Percentiles rank a stretch among this genome's conserved stretches.
phyloP scores from a whole-genome alignment of 2,797 vertebrate genomes.

The Cossypha dichroa region DNA sequence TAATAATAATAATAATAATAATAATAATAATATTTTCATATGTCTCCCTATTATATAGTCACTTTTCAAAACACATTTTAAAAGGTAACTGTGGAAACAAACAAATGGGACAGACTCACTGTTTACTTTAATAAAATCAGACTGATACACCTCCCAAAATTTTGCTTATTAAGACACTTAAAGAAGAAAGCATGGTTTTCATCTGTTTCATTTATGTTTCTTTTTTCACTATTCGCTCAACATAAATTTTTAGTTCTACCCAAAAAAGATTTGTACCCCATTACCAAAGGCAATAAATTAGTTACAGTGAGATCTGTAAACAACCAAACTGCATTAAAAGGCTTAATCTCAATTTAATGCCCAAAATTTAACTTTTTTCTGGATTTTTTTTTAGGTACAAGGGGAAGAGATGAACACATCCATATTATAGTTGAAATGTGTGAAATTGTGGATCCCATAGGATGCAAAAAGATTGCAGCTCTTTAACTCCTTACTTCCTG shows the following conservation, averaged over 20 bases:
- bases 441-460: not conserved
- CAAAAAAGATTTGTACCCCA: not conserved
- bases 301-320: not conserved
- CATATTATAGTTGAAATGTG: not conserved
- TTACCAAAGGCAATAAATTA: not conserved
- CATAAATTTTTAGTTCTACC: not conserved
- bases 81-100: not conserved
- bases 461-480: not conserved
- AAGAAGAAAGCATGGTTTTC: not conserved
- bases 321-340: not conserved
- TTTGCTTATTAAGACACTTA: not conserved
- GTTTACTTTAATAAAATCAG: not conserved
- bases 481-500: not conserved
- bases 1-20: not conserved
- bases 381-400: not conserved
- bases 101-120: not conserved
- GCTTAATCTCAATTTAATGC: not conserved
- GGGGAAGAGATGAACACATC: not conserved
- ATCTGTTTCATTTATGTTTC: not conserved
- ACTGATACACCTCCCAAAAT: accelerated
- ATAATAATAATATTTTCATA: not conserved
- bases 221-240: not conserved
- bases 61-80: not conserved
- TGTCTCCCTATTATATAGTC: not conserved
- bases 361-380: not conserved